Evolutionary conservation across 2,888 invertebrate species (phyloP), one percentile per base, ranked within the genome.

Genomic region (Catotricha subobsoleta): DNA sequence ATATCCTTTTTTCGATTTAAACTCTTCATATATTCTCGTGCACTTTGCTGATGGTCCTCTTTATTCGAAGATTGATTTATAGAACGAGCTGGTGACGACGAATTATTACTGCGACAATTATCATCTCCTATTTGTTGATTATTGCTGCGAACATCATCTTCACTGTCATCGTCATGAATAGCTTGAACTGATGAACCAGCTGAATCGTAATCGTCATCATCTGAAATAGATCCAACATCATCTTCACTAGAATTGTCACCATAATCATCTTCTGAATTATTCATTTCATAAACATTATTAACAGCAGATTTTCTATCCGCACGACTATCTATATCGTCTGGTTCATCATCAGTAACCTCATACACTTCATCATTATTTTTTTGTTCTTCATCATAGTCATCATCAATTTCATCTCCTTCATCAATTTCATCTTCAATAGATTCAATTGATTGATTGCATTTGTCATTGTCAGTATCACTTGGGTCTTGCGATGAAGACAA

Each of bases 361-460:
- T 10, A 33, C 9, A 33, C 3, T 21, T 13, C 20, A 15, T 36
- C 25, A 13, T 6, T 16, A 12, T 13, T 35, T n/a, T 35, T 6
- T 20, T 20, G 13, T 6, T 34, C 34, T n/a, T 6, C 21, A 9
- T 13, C 13, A n/a, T 29, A 10, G 13, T 6, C 9, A n/a, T n/a
- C 13, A 29, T 29, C n/a, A 8, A 6, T 5, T 25, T 36, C 35
- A 23, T 23, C 35, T 4, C 13, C 35, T 2, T 25, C 25, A 25
- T 25, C 25, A 25, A 8, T 25, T 25, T 25, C 25, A 25, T 25
- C 25, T 6, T 25, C 25, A 25, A 8, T 25, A 25, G 25, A 25
- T 48, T 69, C 31, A 58, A 65, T 0, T 56, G 64, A 4, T 67
- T 66, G n/a, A n/a, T n/a, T n/a, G n/a, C n/a, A n/a, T n/a, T n/a